A percentile compares a stretch with the other conserved stretches of the same genome.
phyloP scores from a whole-genome alignment of 2,113 vertebrate species.

The Aythya baeri region DNA sequence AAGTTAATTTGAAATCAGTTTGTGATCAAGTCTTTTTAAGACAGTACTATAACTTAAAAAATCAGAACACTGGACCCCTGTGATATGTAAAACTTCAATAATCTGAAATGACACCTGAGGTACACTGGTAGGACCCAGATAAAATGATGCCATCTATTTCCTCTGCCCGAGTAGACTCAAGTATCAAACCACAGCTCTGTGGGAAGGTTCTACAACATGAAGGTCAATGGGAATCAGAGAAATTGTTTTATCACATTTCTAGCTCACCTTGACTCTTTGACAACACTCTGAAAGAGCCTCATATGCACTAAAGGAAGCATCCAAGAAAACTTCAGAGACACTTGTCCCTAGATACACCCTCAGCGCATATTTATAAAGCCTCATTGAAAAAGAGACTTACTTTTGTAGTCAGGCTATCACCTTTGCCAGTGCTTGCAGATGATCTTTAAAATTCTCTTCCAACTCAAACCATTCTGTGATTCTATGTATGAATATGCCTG shows the following conservation, averaged over 20 bases:
- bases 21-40: not conserved
- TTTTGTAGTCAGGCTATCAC: not conserved
- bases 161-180: not conserved
- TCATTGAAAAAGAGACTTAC: not conserved
- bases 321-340: not conserved
- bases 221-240: not conserved
- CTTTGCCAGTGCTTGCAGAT: not conserved
- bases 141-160: not conserved
- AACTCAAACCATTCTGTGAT: not conserved
- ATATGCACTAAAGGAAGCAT: not conserved
- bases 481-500: not conserved
- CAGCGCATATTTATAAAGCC: not conserved
- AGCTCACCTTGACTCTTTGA: not conserved
- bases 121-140: not conserved
- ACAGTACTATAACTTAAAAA: not conserved
- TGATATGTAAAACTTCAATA: not conserved
- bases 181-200: not conserved
- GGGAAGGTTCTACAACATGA: not conserved
- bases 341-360: not conserved
- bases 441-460: not conserved
- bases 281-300: not conserved
- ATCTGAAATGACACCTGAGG: not conserved
- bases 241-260: not conserved
- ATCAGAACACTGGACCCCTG: accelerated
- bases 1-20: not conserved